Conservation (phyloP, 2,113 vertebrate species). For the Chaetorhynchus papuensis region DNA sequence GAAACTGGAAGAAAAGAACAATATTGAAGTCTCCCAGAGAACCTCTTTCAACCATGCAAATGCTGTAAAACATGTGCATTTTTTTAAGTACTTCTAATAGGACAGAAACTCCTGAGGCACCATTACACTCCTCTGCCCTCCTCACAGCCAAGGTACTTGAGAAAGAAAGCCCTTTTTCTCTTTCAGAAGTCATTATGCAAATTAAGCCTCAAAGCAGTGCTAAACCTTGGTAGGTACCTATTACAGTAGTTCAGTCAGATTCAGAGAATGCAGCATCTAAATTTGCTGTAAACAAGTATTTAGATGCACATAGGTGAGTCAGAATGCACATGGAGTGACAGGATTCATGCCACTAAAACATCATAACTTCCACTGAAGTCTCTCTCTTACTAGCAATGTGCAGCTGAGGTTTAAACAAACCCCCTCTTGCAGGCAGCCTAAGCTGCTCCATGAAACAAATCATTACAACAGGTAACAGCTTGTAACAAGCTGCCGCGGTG, state of each 20-base stretch:
- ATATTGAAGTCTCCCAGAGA: background rate
- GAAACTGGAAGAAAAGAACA: background rate
- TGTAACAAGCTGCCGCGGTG: background rate
- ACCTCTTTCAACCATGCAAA: background rate
- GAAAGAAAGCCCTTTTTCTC: background rate
- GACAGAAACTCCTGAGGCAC: background rate
- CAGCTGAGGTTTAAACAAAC: background rate
- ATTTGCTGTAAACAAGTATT: background rate
- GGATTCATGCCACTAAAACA: background rate
- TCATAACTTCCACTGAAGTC: background rate
- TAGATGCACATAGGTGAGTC: background rate
- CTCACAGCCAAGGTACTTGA: background rate
- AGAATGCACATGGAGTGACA: background rate
- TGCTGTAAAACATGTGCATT: rapidly evolving
- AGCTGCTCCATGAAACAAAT: background rate
- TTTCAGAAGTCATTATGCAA: background rate
- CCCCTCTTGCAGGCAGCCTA: no score
- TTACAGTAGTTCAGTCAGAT: background rate
- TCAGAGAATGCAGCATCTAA: background rate
- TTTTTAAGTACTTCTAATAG: background rate
- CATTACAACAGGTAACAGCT: background rate
- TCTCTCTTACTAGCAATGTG: rapidly evolving
- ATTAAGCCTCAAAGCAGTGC: background rate
- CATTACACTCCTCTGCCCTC: background rate
- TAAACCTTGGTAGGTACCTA: background rate